A percentile compares a stretch with the other conserved stretches of the same genome.
Conservation (phyloP, 2,113 vertebrate species). For the Notarius lentiginosus region DNA sequence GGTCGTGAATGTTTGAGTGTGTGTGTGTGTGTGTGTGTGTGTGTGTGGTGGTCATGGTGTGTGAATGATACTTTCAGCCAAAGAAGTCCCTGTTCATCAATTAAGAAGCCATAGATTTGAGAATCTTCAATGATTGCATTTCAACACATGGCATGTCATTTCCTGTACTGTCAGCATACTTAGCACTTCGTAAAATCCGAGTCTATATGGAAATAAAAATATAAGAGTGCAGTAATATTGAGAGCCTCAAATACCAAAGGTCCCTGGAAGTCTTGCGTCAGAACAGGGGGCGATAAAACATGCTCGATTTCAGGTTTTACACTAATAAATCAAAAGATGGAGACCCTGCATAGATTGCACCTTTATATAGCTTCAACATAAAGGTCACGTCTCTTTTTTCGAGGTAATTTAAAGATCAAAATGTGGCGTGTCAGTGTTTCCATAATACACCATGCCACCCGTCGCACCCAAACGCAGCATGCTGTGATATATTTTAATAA, state of each 20-base stretch:
- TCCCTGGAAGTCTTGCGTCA: conserved; percentile 49
- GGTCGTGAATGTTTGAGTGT: conserved; percentile 42
- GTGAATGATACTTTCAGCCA: conserved; percentile 55
- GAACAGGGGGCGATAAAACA: conserved; percentile 57
- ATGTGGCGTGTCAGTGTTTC: conserved; percentile 71
- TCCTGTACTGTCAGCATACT: conserved; percentile 24
- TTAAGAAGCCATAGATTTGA: conserved; percentile 62
- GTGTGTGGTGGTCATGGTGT: background rate
- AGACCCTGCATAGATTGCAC: conserved; percentile 71
- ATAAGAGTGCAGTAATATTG: conserved; percentile 49
- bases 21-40: conserved; percentile 13
- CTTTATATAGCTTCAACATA: conserved; percentile 75
- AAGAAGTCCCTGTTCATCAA: conserved; percentile 57
- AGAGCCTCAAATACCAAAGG: conserved; percentile 47
- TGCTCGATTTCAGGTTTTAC: conserved; percentile 63
- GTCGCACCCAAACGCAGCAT: conserved; percentile 48
- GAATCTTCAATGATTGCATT: conserved; percentile 61
- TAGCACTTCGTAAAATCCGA: conserved; percentile 20
- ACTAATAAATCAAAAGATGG: conserved; percentile 70
- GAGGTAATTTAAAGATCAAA: conserved; percentile 74
- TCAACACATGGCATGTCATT: conserved; percentile 54
- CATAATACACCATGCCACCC: conserved; percentile 59
- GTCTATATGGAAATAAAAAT: conserved; percentile 41
- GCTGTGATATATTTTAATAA: conserved; percentile 71
- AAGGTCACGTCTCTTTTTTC: conserved; percentile 73